These are phyloP conservation scores for Epinephelus fuscoguttatus DNA, from an alignment of 2,113 vertebrate species.

Conservation along the genomic window DNA sequence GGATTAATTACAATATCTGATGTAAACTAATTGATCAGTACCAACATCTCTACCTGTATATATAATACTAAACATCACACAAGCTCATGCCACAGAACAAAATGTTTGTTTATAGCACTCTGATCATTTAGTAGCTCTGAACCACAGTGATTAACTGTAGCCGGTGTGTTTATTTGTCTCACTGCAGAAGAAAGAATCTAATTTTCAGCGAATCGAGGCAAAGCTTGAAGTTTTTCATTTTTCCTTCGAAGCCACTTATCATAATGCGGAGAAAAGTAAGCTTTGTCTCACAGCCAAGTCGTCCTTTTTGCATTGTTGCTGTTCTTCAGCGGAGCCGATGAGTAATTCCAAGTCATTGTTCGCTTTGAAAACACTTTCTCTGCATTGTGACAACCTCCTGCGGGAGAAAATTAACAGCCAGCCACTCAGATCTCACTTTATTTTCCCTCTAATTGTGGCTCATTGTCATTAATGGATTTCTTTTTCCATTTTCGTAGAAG, in stretches of 20 bases:
- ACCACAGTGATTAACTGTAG: conserved; percentile 14
- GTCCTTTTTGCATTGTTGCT: conserved; percentile 33
- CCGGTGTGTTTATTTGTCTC: conserved; percentile 23
- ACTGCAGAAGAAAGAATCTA: conserved; percentile 22
- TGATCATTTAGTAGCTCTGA: conserved; percentile 24
- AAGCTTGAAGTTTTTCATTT: conserved; percentile 22
- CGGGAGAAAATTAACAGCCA: conserved; percentile 45
- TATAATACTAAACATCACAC: neutral
- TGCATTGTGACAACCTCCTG: conserved; percentile 63
- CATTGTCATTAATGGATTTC: conserved; percentile 39
- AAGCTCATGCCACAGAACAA: conserved; percentile 11
- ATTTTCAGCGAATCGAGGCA: conserved; percentile 27
- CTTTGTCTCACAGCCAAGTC: conserved; percentile 58
- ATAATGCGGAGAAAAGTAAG: conserved; percentile 31
- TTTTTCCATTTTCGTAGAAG: conserved; percentile 23
- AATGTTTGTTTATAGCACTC: conserved; percentile 19
- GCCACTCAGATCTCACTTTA: conserved; percentile 46
- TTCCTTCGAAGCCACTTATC: conserved; percentile 18
- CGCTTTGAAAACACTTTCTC: conserved; percentile 54
- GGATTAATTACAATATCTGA: neutral
- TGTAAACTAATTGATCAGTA: neutral
- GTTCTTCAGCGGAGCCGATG: conserved; percentile 29
- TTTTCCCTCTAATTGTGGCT: conserved; percentile 36
- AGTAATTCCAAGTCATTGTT: conserved; percentile 60
- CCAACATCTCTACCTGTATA: neutral